phyloP scores from a whole-genome alignment of 2,113 vertebrate genomes.

The Gymnogyps californianus region DNA sequence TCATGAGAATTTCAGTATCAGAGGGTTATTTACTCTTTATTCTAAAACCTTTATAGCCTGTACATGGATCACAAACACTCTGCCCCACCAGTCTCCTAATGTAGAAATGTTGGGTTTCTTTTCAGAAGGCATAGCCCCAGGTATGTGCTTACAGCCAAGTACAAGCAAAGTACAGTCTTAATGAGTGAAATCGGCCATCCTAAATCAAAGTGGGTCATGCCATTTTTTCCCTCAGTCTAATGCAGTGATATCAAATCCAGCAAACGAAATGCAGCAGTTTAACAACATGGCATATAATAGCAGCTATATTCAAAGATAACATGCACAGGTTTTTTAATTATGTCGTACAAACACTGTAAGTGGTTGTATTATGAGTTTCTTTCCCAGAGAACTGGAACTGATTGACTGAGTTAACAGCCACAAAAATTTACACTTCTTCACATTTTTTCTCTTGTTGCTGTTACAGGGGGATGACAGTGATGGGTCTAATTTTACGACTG shows the following conservation, averaged over 20 bases:
- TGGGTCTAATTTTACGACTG: neutral
- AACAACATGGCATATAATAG: neutral
- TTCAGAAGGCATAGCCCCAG: neutral
- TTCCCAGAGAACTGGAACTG: neutral
- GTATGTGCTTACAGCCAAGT: neutral
- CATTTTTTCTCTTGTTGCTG: neutral
- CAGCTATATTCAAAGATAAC: neutral
- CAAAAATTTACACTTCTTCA: neutral
- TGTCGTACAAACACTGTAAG: neutral
- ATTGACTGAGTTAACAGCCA: neutral
- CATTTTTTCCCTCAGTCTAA: neutral
- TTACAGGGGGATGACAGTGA: neutral
- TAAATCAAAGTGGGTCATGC: slow-evolving; percentile 1
- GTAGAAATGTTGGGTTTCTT: neutral
- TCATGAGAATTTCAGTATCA: neutral
- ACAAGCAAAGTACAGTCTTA: neutral
- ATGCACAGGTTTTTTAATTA: neutral
- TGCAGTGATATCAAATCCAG: neutral
- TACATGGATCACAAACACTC: neutral
- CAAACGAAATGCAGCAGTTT: neutral
- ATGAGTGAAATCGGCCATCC: neutral
- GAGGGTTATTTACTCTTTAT: neutral
- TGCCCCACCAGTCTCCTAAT: neutral
- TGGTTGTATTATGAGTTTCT: neutral
- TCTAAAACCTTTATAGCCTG: neutral